Percentiles rank a stretch among this genome's conserved stretches.
These are phyloP conservation scores for Neoseiulus cucumeris DNA, from an alignment of 1,140 invertebrate species.

Conservation along the genomic window DNA sequence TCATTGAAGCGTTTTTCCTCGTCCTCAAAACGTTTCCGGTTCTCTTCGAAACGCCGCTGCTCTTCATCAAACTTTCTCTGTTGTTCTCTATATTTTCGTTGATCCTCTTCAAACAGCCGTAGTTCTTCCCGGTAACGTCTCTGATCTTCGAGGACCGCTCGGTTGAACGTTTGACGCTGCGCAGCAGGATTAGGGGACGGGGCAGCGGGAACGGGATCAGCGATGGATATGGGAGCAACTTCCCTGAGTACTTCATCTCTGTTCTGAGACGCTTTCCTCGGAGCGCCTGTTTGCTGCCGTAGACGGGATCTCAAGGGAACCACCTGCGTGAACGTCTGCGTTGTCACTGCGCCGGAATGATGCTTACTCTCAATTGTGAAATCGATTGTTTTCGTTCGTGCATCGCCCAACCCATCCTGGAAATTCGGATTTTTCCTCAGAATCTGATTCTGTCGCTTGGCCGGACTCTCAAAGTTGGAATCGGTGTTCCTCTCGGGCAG, in stretches of 20 bases:
- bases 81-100: neutral
- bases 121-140: constrained; percentile 1
- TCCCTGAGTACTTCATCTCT: too few relatives aligned
- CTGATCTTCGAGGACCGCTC: neutral
- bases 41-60: neutral
- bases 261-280: neutral
- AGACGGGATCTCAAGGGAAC: neutral
- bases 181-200: neutral
- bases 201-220: neutral
- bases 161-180: neutral
- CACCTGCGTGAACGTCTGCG: neutral
- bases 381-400: neutral
- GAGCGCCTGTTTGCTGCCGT: neutral
- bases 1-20: neutral
- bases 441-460: neutral
- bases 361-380: neutral
- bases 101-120: neutral
- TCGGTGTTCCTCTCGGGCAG: neutral
- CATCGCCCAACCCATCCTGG: neutral
- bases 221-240: too few relatives aligned
- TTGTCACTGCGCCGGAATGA: neutral
- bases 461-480: neutral
- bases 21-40: neutral
- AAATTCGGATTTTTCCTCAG: neutral
- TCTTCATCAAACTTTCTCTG: neutral